Evolutionary conservation across 2,888 invertebrate genomes (phyloP), one percentile per base, ranked within the genome.

Genomic region (Cephus runcator): DNA sequence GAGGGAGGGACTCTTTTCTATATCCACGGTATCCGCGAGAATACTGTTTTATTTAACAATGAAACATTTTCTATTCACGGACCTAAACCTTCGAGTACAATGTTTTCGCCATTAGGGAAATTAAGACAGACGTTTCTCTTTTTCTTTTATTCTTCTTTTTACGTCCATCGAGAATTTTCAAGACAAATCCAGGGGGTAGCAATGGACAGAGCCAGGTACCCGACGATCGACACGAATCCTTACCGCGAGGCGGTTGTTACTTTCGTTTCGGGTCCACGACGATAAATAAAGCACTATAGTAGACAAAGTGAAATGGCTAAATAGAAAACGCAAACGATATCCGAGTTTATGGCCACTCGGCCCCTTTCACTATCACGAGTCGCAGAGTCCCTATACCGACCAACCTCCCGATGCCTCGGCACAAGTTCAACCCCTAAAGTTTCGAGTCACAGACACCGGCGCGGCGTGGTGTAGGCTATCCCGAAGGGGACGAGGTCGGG

Each of bases 281-380:
- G 12, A 23, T 11, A 71, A 71, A 71, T 31, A 71, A 71, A 31
- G 33, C 15, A 15, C 71, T 73, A 35, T 73, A 33, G 76, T 73
- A 76, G 78, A 77, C 83, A 85, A 87, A 84, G 86, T 86, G 86
- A 88, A 90, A 88, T 86, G 85, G 85, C 88, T 90, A 89, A 90
- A 90, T 90, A 90, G 90, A 90, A 89, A 90, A 89, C 88, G 86
- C 89, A 90, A 90, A 90, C 89, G 88, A 88, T 86, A 86, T 83
- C 84, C 83, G 85, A 90, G 86, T 90, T 90, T 90, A 90, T 85
- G 87, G 87, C 85, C 89, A 85, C 85, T 87, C 87, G 83, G 85
- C 80, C 40, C 87, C 82, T 82, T 82, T 83, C 82, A 75, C 76
- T 81, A 81, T 81, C 82, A 15, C 31, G 31, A 31, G 31, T 31